phyloP scores from a whole-genome alignment of 2,888 invertebrate genomes.

The Drosophila falleni region DNA sequence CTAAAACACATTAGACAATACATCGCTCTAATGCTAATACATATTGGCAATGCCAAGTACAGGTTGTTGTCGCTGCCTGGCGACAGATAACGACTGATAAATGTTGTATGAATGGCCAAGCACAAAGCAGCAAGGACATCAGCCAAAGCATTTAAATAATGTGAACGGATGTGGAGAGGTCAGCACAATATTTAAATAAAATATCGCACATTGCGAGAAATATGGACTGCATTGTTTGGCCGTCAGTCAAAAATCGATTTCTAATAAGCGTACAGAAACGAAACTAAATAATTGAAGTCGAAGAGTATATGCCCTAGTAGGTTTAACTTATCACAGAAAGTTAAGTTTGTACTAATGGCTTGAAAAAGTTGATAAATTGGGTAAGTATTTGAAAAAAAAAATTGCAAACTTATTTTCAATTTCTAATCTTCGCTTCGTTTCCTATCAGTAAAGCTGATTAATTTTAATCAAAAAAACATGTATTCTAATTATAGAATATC shows the following conservation, averaged over 20 bases:
- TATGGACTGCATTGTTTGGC: conserved; percentile 36
- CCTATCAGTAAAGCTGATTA: conserved; percentile 3
- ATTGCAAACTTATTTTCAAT: neutral
- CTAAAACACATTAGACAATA: conserved; percentile 25
- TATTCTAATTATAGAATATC: neutral
- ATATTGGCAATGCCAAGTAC: conserved; percentile 24
- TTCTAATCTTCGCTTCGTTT: neutral
- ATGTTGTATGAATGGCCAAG: conserved; percentile 1
- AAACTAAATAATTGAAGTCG: neutral
- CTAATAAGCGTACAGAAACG: conserved; percentile 35
- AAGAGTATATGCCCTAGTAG: conserved; percentile 18
- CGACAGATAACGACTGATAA: conserved; percentile 27
- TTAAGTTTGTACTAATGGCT: neutral
- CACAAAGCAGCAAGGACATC: conserved; percentile 43
- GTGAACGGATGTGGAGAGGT: conserved; percentile 42
- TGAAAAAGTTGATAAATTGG: neutral
- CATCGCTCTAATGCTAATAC: conserved; percentile 5
- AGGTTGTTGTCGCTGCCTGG: conserved; percentile 7
- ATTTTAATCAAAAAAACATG: neutral
- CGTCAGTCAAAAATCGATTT: conserved; percentile 67
- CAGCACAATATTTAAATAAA: conserved; percentile 56
- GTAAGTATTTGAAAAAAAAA: neutral
- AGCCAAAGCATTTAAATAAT: conserved; percentile 15
- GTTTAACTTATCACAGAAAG: neutral
- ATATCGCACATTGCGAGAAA: conserved; percentile 18